phyloP scores from a whole-genome alignment of 2,113 vertebrate species.

The Psettodes erumei region DNA sequence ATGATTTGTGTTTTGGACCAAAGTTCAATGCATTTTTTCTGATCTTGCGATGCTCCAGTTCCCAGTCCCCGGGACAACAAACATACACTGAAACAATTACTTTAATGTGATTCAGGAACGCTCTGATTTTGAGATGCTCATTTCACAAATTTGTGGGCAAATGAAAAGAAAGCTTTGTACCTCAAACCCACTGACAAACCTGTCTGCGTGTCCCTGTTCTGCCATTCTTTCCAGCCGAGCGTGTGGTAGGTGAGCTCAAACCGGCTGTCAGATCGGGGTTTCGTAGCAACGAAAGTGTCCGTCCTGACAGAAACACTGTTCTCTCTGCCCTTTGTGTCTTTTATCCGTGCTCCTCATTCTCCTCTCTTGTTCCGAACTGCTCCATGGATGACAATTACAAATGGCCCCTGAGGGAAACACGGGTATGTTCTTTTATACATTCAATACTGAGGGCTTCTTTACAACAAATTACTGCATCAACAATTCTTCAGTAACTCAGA shows the following conservation, averaged over 20 bases:
- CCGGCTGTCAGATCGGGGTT: background rate
- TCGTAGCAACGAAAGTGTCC: background rate
- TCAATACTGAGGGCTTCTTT: too few relatives aligned
- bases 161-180: conserved; percentile 19
- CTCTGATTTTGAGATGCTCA: background rate
- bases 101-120: conserved; percentile 9
- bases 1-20: conserved; percentile 9
- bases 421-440: background rate
- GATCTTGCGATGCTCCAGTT: conserved; percentile 21
- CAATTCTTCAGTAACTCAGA: too few relatives aligned
- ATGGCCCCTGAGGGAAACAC: background rate
- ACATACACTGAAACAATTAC: conserved; percentile 6
- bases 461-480: too few relatives aligned
- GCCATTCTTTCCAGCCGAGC: background rate
- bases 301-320: background rate
- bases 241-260: background rate
- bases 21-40: conserved; percentile 8
- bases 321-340: background rate
- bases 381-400: conserved; percentile 1
- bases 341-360: background rate
- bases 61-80: conserved; percentile 5
- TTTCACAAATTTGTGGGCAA: conserved; percentile 39
- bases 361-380: background rate
- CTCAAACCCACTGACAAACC: conserved; percentile 9
- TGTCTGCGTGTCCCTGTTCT: background rate